A percentile compares a stretch with the other conserved stretches of the same genome.
These are phyloP conservation scores for Coracias cyanogaster DNA, from an alignment of 2,797 vertebrate genomes.

Conservation along the genomic window DNA sequence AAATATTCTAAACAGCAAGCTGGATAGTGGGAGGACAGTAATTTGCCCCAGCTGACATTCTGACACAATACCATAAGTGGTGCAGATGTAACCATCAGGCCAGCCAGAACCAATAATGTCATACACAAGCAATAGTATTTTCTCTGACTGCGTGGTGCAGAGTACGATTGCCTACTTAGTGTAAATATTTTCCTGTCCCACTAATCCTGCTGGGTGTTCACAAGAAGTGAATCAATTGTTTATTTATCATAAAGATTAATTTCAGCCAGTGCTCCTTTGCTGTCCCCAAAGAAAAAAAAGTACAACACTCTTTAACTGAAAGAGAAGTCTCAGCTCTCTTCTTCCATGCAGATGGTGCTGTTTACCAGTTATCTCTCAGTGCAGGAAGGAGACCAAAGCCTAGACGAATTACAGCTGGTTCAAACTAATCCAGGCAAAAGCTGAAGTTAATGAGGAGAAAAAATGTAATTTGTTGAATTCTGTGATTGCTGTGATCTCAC, in stretches of 20 bases:
- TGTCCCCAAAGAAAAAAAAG: background rate
- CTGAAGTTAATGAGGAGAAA: constrained; percentile 46
- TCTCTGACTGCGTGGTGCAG: background rate
- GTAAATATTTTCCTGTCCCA: background rate
- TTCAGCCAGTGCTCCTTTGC: constrained; percentile 42
- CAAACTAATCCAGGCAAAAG: constrained; percentile 27
- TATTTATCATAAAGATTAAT: constrained; percentile 57
- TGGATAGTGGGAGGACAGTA: background rate
- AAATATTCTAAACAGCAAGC: background rate
- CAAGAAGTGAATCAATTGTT: constrained; percentile 16
- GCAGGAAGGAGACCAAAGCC: constrained; percentile 37
- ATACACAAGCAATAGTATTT: background rate
- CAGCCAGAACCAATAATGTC: background rate
- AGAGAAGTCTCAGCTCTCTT: background rate
- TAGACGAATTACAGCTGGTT: constrained; percentile 38
- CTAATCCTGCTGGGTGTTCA: constrained; percentile 46
- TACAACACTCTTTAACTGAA: background rate
- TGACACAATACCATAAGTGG: background rate
- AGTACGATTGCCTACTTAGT: background rate
- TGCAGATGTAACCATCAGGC: background rate
- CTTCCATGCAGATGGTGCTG: constrained; percentile 50
- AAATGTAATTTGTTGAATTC: constrained; percentile 16
- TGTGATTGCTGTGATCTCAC: background rate
- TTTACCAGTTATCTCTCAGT: constrained; percentile 40
- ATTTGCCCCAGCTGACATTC: constrained; percentile 8